Evolutionary conservation across 2,888 invertebrate species (phyloP).

Genomic region (Noctua janthe): DNA sequence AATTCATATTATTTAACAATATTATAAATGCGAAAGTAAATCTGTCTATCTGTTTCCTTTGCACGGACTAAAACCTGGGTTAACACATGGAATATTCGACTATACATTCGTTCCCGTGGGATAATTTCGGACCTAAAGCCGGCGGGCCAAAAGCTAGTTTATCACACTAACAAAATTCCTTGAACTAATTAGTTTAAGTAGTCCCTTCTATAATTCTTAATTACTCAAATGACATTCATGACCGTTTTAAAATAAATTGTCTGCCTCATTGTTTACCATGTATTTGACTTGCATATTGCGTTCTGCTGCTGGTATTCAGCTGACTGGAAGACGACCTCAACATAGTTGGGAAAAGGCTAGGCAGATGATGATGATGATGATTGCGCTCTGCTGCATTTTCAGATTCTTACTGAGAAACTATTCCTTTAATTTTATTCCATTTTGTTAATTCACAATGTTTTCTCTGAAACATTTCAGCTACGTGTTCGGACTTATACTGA

Average conservation of each 20-base stretch:
- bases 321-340: too few species aligned
- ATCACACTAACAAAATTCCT: background rate
- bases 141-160: background rate
- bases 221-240: conserved; percentile 15
- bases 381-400: conserved; percentile 19
- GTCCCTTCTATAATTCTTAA: background rate
- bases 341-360: too few species aligned
- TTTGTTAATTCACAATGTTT: conserved; percentile 26
- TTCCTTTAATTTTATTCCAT: conserved; percentile 12
- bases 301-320: too few species aligned
- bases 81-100: too few species aligned
- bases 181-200: conserved; percentile 4
- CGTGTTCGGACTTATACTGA: background rate
- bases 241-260: conserved; percentile 23
- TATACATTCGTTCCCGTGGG: too few species aligned
- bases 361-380: too few species aligned
- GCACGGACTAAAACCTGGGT: too few species aligned
- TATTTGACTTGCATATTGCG: conserved; percentile 34
- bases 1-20: too few species aligned
- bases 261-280: background rate
- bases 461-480: conserved; percentile 23
- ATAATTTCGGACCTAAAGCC: background rate
- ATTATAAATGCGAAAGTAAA: too few species aligned
- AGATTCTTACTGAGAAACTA: background rate
- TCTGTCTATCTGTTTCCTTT: too few species aligned